Conservation (phyloP, 2,797 vertebrate genomes). For the Onychomys leucogaster region DNA sequence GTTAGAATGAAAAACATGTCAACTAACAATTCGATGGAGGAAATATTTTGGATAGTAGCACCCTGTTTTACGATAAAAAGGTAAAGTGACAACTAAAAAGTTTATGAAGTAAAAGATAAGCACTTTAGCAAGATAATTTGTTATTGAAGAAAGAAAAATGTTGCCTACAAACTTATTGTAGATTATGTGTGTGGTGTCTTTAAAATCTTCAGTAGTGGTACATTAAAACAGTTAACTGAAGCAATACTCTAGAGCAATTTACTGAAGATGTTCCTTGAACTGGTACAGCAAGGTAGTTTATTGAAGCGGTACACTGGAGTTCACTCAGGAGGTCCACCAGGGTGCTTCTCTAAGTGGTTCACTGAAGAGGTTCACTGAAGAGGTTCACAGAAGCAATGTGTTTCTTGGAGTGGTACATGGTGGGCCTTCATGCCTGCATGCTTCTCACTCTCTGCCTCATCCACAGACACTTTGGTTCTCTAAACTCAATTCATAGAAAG, state of each 20-base stretch:
- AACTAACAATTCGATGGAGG: not conserved
- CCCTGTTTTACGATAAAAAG: not conserved
- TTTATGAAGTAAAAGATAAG: not conserved
- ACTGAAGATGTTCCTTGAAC: not conserved
- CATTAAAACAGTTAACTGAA: not conserved
- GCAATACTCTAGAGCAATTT: not conserved
- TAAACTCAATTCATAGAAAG: not conserved
- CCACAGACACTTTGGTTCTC: not conserved
- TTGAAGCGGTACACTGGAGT: not conserved
- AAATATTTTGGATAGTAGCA: not conserved
- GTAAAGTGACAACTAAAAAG: not conserved
- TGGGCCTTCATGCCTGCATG: not conserved
- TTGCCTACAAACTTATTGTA: not conserved
- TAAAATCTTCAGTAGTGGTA: not conserved
- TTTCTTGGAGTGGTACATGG: not conserved
- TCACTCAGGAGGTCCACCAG: too few species aligned
- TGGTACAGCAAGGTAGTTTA: too few species aligned
- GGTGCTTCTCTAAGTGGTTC: not conserved
- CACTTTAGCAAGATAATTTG: not conserved
- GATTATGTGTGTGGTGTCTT: not conserved
- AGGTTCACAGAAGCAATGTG: not conserved
- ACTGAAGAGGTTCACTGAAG: not conserved
- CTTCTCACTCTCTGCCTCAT: too few species aligned
- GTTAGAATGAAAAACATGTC: not conserved
- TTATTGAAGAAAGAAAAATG: not conserved